These are phyloP conservation scores for Centrocercus urophasianus DNA, from an alignment of 2,113 vertebrate species.

Conservation along the genomic window DNA sequence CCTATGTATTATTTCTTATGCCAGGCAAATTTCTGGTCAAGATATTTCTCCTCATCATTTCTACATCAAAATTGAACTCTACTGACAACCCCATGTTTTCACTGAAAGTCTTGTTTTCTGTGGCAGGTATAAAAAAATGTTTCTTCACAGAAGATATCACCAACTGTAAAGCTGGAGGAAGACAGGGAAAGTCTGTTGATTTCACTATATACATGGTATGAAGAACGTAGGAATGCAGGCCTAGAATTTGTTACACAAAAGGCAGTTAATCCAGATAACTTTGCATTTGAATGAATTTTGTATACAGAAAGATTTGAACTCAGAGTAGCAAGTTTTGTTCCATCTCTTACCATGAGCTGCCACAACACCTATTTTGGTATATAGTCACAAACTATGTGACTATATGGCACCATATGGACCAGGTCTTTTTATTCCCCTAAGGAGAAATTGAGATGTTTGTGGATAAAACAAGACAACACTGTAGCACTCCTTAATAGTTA, in stretches of 20 bases:
- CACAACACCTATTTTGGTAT: background rate
- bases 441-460: background rate
- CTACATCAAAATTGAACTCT: constrained; percentile 6
- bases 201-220: background rate
- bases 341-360: background rate
- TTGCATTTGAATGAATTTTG: background rate
- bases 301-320: background rate
- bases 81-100: constrained; percentile 35
- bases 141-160: background rate
- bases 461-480: background rate
- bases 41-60: constrained; percentile 34
- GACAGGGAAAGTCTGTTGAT: background rate
- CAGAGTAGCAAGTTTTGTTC: background rate
- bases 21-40: background rate
- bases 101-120: constrained; percentile 1
- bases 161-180: background rate
- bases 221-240: background rate
- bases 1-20: background rate
- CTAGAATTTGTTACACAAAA: background rate
- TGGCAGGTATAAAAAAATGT: background rate
- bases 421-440: background rate
- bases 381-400: background rate
- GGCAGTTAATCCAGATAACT: background rate
- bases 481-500: background rate
- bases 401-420: background rate